Conservation (phyloP, 1,140 invertebrate species). For the Whitmania pigra region DNA sequence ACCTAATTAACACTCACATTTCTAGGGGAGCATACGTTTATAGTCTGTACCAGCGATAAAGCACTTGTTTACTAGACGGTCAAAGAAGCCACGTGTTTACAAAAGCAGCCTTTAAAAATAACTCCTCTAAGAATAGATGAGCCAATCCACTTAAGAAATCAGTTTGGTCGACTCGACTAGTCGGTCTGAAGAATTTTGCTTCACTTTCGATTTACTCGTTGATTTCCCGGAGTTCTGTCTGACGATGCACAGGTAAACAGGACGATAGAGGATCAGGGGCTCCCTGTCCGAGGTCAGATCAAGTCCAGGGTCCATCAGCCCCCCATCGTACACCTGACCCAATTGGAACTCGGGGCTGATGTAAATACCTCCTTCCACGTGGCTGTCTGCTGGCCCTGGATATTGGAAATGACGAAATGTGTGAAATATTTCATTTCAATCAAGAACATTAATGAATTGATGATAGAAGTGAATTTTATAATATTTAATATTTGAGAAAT, state of each 20-base stretch:
- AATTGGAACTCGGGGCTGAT: conserved; percentile 67
- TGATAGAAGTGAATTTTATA: no score
- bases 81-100: not conserved
- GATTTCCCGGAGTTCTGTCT: not conserved
- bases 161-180: not conserved
- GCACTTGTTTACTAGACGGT: conserved; percentile 1
- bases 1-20: no score
- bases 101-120: not conserved
- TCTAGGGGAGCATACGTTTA: no score
- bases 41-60: no score
- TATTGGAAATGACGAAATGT: conserved; percentile 26
- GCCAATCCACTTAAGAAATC: not conserved
- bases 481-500: no score
- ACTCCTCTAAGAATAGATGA: not conserved
- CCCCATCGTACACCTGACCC: conserved; percentile 68
- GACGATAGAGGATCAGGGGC: conserved; percentile 52
- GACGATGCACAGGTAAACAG: conserved; percentile 50
- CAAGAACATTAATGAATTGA: no score
- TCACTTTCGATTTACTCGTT: not conserved
- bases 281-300: conserved; percentile 24
- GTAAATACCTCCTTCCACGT: conserved; percentile 67
- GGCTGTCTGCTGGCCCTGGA: conserved; percentile 55
- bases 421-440: not conserved
- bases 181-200: not conserved
- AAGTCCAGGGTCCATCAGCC: not conserved